Conservation (phyloP, 2,113 vertebrate species). For the Podarcis raffonei region DNA sequence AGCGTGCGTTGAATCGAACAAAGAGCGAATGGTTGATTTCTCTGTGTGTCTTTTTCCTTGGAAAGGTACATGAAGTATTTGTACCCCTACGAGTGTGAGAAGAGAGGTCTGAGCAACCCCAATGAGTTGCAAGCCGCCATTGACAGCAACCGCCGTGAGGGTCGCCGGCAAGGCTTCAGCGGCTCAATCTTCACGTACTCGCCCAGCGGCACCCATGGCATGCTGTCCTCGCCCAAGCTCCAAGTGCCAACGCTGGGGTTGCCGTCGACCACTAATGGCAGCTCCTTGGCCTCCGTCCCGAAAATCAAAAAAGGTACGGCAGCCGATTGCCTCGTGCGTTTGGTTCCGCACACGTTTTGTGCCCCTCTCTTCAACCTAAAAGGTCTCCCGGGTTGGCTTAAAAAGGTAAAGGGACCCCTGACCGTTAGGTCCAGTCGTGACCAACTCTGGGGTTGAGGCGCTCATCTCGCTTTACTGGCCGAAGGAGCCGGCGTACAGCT, state of each 20-base stretch:
- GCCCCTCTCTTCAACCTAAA: too few species aligned
- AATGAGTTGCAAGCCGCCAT: slow-evolving; percentile 96
- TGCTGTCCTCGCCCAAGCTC: slow-evolving; percentile 91
- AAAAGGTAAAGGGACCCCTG: too few species aligned
- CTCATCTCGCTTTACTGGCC: too few species aligned
- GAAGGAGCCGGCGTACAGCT: too few species aligned
- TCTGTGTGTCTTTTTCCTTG: too few species aligned
- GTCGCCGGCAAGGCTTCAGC: slow-evolving; percentile 91
- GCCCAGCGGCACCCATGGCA: slow-evolving; percentile 84
- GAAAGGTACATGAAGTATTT: slow-evolving; percentile 98
- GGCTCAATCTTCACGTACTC: slow-evolving; percentile 94
- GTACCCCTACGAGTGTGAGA: slow-evolving; percentile 97
- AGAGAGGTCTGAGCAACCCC: slow-evolving; percentile 92
- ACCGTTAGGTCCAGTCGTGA: too few species aligned
- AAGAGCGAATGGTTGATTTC: too few species aligned
- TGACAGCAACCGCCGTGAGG: slow-evolving; percentile 94
- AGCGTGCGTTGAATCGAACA: too few species aligned
- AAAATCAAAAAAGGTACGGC: slow-evolving; percentile 94
- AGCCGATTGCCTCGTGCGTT: not conserved
- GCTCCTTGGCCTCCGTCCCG: slow-evolving; percentile 78
- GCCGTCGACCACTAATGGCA: slow-evolving; percentile 84
- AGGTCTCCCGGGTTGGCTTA: too few species aligned
- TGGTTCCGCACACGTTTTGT: too few species aligned
- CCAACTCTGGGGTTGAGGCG: too few species aligned
- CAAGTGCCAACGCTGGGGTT: slow-evolving; percentile 79